Evolutionary conservation across 2,797 vertebrate species (phyloP).

Genomic region (Pseudocheirus occidentalis): DNA sequence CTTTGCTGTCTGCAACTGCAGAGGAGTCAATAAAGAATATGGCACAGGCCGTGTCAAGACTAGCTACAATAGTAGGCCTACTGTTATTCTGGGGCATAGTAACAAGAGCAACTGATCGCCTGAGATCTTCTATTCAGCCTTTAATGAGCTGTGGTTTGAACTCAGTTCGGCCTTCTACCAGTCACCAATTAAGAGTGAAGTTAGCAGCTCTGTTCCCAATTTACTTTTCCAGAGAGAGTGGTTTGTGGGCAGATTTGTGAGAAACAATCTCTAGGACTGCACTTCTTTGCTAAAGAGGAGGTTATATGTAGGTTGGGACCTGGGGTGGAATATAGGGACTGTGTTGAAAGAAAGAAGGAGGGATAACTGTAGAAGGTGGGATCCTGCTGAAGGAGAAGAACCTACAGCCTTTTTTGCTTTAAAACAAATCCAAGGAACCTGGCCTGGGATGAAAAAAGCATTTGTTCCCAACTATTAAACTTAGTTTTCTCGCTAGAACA

Average conservation of each 20-base stretch:
- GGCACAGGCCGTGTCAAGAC: conserved; percentile 64
- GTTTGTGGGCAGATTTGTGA: conserved; percentile 20
- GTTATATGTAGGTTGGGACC: conserved; percentile 23
- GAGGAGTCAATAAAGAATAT: conserved; percentile 69
- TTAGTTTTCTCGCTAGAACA: conserved; percentile 74
- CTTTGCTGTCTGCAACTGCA: conserved; percentile 59
- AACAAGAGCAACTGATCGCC: conserved; percentile 55
- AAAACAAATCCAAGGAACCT: conserved; percentile 73
- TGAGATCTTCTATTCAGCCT: conserved; percentile 67
- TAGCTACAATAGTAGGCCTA: conserved; percentile 55
- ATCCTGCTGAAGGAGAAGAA: conserved; percentile 25
- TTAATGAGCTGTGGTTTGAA: conserved; percentile 62
- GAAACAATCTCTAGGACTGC: conserved; percentile 33
- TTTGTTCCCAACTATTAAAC: conserved; percentile 79
- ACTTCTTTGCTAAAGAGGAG: conserved; percentile 13
- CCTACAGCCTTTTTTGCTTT: conserved; percentile 58
- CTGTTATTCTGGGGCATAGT: conserved; percentile 55
- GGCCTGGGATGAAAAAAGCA: conserved; percentile 76
- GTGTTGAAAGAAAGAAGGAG: conserved; percentile 25
- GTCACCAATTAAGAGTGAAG: conserved; percentile 69
- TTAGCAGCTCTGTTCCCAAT: conserved; percentile 45
- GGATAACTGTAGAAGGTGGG: conserved; percentile 15
- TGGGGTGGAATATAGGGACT: neutral
- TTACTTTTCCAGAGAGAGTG: conserved; percentile 62
- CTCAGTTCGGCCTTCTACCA: conserved; percentile 51